Conservation (phyloP, 2,888 invertebrate genomes). For the Salticus scenicus region DNA sequence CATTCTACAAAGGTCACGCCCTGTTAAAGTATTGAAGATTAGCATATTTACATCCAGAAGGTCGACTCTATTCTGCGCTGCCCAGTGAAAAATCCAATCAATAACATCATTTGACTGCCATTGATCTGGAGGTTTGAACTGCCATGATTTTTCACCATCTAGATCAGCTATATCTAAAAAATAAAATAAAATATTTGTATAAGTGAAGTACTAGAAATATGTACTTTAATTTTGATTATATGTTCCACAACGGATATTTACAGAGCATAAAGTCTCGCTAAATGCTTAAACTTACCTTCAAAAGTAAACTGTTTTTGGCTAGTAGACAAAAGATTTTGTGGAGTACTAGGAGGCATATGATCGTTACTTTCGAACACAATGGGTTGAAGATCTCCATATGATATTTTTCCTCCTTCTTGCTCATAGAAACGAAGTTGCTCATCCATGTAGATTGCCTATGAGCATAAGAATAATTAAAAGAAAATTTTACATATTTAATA, state of each 20-base stretch:
- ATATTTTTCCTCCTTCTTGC: slow-evolving; percentile 53
- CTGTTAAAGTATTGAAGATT: slow-evolving; percentile 69
- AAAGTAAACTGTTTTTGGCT: slow-evolving; percentile 55
- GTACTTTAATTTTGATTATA: too few relatives aligned
- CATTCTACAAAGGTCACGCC: slow-evolving; percentile 70
- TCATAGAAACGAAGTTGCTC: slow-evolving; percentile 59
- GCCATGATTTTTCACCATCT: slow-evolving; percentile 63
- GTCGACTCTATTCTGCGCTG: slow-evolving; percentile 66
- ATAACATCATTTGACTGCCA: slow-evolving; percentile 71
- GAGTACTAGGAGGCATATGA: slow-evolving; percentile 59
- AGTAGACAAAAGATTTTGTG: slow-evolving; percentile 46
- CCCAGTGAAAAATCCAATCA: slow-evolving; percentile 72
- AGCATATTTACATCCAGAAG: slow-evolving; percentile 71
- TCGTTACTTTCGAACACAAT: slow-evolving; percentile 49
- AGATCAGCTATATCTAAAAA: slow-evolving; percentile 52
- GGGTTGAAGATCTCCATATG: slow-evolving; percentile 57
- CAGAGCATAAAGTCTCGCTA: too few relatives aligned
- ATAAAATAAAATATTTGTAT: too few relatives aligned
- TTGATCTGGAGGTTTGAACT: slow-evolving; percentile 70
- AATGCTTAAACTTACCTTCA: slow-evolving; percentile 33
- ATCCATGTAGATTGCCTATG: slow-evolving; percentile 58
- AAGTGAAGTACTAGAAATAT: too few relatives aligned
- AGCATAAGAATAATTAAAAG: not conserved
- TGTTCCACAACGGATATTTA: too few relatives aligned
- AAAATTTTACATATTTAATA: too few relatives aligned